Evolutionary conservation across 2,113 vertebrate genomes (phyloP).

Genomic region (Marcusenius ussheri): DNA sequence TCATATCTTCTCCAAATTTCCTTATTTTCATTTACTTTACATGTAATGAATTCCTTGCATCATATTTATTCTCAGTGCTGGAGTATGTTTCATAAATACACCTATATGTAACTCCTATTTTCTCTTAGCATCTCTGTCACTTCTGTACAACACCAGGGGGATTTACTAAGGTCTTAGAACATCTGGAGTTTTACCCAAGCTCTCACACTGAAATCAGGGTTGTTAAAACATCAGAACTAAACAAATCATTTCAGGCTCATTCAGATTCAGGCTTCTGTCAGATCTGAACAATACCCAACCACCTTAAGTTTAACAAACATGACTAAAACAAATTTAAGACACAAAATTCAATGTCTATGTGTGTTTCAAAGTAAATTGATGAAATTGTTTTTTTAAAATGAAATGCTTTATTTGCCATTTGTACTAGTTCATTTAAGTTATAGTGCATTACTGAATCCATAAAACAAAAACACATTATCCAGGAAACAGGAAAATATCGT

Average conservation of each 20-base stretch:
- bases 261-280: not conserved
- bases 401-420: not conserved
- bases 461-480: not conserved
- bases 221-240: not conserved
- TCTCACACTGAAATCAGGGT: not conserved
- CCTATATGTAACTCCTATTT: not conserved
- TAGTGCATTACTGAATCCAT: not conserved
- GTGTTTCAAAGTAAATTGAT: not conserved
- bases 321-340: not conserved
- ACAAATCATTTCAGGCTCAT: not conserved
- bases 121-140: not conserved
- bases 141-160: not conserved
- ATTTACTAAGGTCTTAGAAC: not conserved
- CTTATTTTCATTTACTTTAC: not conserved
- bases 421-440: not conserved
- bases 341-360: not conserved
- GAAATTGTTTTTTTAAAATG: not conserved
- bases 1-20: not conserved
- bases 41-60: not conserved
- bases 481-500: not conserved
- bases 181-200: not conserved
- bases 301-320: not conserved
- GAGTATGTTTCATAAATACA: not conserved
- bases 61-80: not conserved
- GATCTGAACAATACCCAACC: not conserved